A percentile compares a stretch with the other conserved stretches of the same genome.
Conservation (phyloP, 1,140 invertebrate genomes). For the Trichonephila clavata region DNA sequence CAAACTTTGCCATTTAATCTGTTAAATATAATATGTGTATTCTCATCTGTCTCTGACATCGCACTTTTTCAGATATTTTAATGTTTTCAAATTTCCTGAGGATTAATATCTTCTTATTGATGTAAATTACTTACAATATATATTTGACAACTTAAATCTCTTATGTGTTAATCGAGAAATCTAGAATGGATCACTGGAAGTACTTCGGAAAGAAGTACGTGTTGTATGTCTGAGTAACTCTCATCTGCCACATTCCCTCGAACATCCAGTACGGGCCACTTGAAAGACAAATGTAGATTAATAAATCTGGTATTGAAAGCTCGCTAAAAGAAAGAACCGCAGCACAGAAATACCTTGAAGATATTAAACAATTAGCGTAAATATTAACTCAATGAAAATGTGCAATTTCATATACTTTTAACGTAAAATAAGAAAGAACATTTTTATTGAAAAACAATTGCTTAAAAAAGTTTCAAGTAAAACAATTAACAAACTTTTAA, state of each 20-base stretch:
- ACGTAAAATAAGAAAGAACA: not conserved
- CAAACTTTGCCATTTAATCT: too few relatives aligned
- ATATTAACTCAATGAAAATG: not conserved
- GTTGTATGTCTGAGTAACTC: not conserved
- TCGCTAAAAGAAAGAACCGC: not conserved
- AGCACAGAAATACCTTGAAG: constrained; percentile 14
- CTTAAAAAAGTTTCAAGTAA: not conserved
- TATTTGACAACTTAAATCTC: not conserved
- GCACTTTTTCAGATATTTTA: not conserved
- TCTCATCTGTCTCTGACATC: too few relatives aligned
- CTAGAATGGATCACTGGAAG: not conserved
- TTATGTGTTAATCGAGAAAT: not conserved
- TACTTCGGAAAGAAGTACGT: not conserved
- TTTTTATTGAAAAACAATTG: not conserved
- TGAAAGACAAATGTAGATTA: constrained; percentile 50
- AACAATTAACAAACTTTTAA: not conserved
- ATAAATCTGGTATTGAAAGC: constrained; percentile 17
- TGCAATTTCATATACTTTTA: not conserved
- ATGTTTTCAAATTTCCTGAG: not conserved
- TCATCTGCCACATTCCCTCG: constrained; percentile 1
- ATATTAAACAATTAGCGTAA: not conserved
- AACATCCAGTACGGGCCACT: constrained; percentile 8
- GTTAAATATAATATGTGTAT: too few relatives aligned
- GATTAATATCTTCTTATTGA: not conserved
- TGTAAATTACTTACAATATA: not conserved